Evolutionary conservation across 1,140 invertebrate species (phyloP), one percentile per base, ranked within the genome.

Genomic region (Pissodes strobi): DNA sequence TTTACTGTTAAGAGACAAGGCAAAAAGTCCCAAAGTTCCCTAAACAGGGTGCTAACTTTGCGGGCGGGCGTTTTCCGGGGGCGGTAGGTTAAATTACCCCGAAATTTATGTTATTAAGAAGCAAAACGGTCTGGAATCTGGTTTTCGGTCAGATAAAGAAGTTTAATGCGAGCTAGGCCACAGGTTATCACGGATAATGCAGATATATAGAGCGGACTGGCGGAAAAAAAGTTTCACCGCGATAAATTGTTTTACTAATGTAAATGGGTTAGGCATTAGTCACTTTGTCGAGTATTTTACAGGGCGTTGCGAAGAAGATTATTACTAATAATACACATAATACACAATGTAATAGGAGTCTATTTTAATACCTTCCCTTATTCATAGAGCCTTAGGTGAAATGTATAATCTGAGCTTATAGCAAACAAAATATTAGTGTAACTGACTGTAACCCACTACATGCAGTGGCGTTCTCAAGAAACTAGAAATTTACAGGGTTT

Each of bases 61-160:
- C 46, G 18, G 17, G n/a, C 18, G 18, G 46, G 8, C 9, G 46
- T 25, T 49, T 22, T 10, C 46, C 46, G 46, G 48, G 43, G 23
- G 15, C 53, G 48, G 46, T 30, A 60, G 56, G 52, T 64, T 67
- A 63, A 67, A 64, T 64, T 61, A 51, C 64, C 49, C 30, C 18
- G 49, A 67, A 69, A 69, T 69, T 69, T 69, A 69, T 64, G 65
- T 66, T 67, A 69, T 69, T 69, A 69, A 64, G 60, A 67, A 45
- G 66, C 67, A 72, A 72, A 72, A 72, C 68, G 66, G 57, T 51
- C 55, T 37, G 56, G 68, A 62, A 66, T 66, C 67, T 70, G 64
- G 59, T 56, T 38, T 34, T 52, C 43, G 46, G 53, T 46, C 57
- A 68, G 71, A 72, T 72, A 72, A 72, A 72, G 71, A 72, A 72